Evolutionary conservation across 2,113 vertebrate genomes (phyloP), one percentile per base, ranked within the genome.

Genomic region (Megalops atlanticus): DNA sequence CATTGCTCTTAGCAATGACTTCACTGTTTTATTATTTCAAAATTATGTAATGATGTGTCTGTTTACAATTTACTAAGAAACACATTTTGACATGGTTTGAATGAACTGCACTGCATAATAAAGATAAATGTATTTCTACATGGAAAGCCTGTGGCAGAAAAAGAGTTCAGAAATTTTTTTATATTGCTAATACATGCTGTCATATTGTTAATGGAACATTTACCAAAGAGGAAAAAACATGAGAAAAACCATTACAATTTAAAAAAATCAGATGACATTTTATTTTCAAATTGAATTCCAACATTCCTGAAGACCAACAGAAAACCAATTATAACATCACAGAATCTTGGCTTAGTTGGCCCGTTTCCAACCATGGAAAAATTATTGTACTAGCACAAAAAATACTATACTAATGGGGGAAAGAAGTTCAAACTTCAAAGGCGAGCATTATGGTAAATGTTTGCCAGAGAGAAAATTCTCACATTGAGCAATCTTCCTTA

Each of bases 341-440:
- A 78, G 84, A 91, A 85, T 84, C 83, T 84, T 4, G 43, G 81
- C 84, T 64, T 74, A 76, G 69, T 82, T 88, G 89, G 88, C 86
- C 84, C 49, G 24, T 41, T 73, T 87, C 84, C 87, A 90, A 79
- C 64, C 76, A 83, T 54, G 82, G 85, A 88, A 89, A 88, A 88
- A 91, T 89, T 82, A 89, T 86, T 87, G 85, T 81, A 84, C 85
- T 88, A 89, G 86, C 89, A 87, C 84, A 70, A 77, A 83, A 69
- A 40, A 73, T 76, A 80, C 72, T 87, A 85, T 77, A 83, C 83
- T 78, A 90, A 86, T 80, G 77, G 36, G 82, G 82, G 84, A 85
- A 81, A 15, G 71, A 79, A 85, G 81, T 85, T 83, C 45, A 87
- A 72, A 92, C 89, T 91, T 92, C 87, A 91, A 90, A 91, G 86